Conservation (phyloP, 2,113 vertebrate species). For the Columbina picui region DNA sequence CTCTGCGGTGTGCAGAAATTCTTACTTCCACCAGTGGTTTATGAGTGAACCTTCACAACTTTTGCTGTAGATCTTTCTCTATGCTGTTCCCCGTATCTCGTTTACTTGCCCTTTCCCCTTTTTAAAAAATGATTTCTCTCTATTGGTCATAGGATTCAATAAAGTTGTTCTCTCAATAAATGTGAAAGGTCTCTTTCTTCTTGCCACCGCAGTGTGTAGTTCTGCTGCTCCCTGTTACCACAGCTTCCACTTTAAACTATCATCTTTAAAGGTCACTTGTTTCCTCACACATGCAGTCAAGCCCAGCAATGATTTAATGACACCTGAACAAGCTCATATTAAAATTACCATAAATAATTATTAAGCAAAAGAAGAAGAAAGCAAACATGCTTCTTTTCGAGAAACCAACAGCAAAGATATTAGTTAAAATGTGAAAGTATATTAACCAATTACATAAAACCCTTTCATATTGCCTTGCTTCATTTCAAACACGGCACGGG, state of each 20-base stretch:
- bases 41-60: not conserved
- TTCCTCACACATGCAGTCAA: slow-evolving; percentile 69
- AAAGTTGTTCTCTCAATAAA: slow-evolving; percentile 66
- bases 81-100: not conserved
- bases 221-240: slow-evolving; percentile 63
- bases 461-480: slow-evolving; percentile 87
- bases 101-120: slow-evolving; percentile 28
- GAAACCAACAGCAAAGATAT: slow-evolving; percentile 72
- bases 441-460: slow-evolving; percentile 83
- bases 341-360: slow-evolving; percentile 76
- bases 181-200: slow-evolving; percentile 62
- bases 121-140: slow-evolving; percentile 20
- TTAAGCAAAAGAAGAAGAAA: slow-evolving; percentile 70
- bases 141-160: slow-evolving; percentile 51
- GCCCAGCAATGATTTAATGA: slow-evolving; percentile 75
- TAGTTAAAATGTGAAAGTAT: slow-evolving; percentile 82
- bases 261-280: slow-evolving; percentile 81
- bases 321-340: slow-evolving; percentile 65
- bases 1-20: not conserved
- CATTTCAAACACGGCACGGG: slow-evolving; percentile 82
- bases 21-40: not conserved
- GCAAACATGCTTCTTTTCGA: slow-evolving; percentile 55
- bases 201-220: slow-evolving; percentile 23
- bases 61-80: not conserved
- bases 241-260: slow-evolving; percentile 67